Percentiles rank a stretch among this genome's conserved stretches.
Conservation (phyloP, 2,113 vertebrate genomes). For the Sander vitreus region DNA sequence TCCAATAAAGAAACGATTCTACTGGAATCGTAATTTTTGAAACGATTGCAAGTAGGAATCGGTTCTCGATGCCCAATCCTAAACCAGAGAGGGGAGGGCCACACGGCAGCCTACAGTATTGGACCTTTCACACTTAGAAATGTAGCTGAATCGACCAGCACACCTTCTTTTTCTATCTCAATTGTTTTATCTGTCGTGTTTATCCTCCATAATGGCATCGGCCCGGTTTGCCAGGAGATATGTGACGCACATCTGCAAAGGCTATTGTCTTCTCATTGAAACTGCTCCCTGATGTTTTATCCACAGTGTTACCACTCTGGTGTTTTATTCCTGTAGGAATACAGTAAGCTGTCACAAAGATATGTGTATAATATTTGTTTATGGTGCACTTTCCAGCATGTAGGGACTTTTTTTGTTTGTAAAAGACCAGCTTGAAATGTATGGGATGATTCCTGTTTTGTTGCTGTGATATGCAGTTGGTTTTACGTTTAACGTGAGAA, state of each 20-base stretch:
- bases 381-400: slow-evolving; percentile 41
- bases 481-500: neutral
- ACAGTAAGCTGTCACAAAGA: slow-evolving; percentile 8
- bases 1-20: too few relatives aligned
- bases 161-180: neutral
- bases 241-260: neutral
- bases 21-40: too few relatives aligned
- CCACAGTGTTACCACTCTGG: slow-evolving; percentile 17
- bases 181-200: neutral
- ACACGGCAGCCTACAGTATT: neutral
- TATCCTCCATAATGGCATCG: neutral
- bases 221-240: neutral
- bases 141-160: slow-evolving; percentile 8
- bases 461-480: neutral
- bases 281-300: neutral
- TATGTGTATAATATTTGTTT: slow-evolving; percentile 31
- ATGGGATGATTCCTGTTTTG: neutral
- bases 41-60: too few relatives aligned
- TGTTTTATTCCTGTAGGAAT: slow-evolving; percentile 14
- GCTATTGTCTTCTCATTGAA: neutral
- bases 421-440: slow-evolving; percentile 6
- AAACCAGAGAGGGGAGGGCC: neutral
- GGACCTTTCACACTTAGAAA: slow-evolving; percentile 1
- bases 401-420: neutral
- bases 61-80: too few relatives aligned